A percentile compares a stretch with the other conserved stretches of the same genome.
phyloP scores from a whole-genome alignment of 2,797 vertebrate species.

The Rhinogobio ventralis region DNA sequence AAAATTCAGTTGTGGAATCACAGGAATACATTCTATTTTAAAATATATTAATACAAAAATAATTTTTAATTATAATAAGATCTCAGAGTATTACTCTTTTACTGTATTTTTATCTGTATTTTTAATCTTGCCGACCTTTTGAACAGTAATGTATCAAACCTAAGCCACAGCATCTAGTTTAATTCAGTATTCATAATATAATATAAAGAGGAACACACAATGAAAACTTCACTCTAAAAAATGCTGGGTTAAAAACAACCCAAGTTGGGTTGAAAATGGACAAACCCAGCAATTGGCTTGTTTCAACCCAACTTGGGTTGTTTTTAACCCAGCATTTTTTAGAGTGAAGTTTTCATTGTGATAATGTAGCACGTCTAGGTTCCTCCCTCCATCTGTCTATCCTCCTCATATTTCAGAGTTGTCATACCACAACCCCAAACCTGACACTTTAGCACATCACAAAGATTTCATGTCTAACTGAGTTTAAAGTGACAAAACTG shows the following conservation, averaged over 20 bases:
- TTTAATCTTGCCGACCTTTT: background rate
- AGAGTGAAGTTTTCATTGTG: background rate
- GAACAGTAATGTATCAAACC: background rate
- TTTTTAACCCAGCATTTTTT: too few relatives aligned
- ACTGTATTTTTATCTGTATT: too few relatives aligned
- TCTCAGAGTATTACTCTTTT: too few relatives aligned
- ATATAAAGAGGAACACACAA: conserved; percentile 4
- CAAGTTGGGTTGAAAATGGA: too few relatives aligned
- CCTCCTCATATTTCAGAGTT: background rate
- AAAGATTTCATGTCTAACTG: conserved; percentile 15
- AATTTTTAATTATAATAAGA: too few relatives aligned
- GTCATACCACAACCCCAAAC: conserved; percentile 4
- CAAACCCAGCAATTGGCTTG: too few relatives aligned
- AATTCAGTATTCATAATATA: background rate
- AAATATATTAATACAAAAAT: too few relatives aligned
- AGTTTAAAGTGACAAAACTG: conserved; percentile 25
- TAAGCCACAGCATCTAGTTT: background rate
- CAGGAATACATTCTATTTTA: too few relatives aligned
- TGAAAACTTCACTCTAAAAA: too few relatives aligned
- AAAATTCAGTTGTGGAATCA: too few relatives aligned
- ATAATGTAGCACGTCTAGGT: background rate
- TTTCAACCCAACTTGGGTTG: too few relatives aligned
- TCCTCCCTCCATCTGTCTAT: background rate
- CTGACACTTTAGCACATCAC: conserved; percentile 25
- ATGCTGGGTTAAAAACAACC: too few relatives aligned